Conservation (phyloP, 2,888 invertebrate species). For the Patella pellucida region DNA sequence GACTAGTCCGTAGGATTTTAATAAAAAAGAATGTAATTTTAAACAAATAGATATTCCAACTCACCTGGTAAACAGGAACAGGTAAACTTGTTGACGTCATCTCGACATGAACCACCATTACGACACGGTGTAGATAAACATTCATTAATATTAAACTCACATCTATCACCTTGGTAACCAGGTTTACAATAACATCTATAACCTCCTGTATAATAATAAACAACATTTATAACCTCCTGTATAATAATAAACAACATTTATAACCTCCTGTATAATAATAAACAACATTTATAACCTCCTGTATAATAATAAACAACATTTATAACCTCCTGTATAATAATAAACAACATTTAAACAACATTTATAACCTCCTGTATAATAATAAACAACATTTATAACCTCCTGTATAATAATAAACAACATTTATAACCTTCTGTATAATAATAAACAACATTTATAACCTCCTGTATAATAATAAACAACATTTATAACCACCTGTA, state of each 20-base stretch:
- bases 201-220: slow-evolving; percentile 38
- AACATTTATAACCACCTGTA: too few relatives aligned
- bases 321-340: too few relatives aligned
- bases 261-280: too few relatives aligned
- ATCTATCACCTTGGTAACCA: slow-evolving; percentile 70
- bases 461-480: too few relatives aligned
- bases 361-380: too few relatives aligned
- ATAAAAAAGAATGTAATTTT: background rate
- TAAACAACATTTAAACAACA: too few relatives aligned
- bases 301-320: too few relatives aligned
- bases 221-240: too few relatives aligned
- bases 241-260: too few relatives aligned
- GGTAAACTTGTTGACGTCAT: slow-evolving; percentile 74
- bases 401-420: slow-evolving; percentile 30
- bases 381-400: slow-evolving; percentile 76
- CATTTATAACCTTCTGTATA: too few relatives aligned
- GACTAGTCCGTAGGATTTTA: too few relatives aligned
- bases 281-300: slow-evolving; percentile 67
- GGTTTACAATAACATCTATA: slow-evolving; percentile 76
- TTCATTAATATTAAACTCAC: slow-evolving; percentile 90
- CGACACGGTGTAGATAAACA: slow-evolving; percentile 94
- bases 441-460: slow-evolving; percentile 67
- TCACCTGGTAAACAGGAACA: slow-evolving; percentile 81
- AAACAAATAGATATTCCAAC: background rate
- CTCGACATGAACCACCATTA: slow-evolving; percentile 84